Conservation (phyloP, 2,888 invertebrate species). For the Malacosoma neustria region DNA sequence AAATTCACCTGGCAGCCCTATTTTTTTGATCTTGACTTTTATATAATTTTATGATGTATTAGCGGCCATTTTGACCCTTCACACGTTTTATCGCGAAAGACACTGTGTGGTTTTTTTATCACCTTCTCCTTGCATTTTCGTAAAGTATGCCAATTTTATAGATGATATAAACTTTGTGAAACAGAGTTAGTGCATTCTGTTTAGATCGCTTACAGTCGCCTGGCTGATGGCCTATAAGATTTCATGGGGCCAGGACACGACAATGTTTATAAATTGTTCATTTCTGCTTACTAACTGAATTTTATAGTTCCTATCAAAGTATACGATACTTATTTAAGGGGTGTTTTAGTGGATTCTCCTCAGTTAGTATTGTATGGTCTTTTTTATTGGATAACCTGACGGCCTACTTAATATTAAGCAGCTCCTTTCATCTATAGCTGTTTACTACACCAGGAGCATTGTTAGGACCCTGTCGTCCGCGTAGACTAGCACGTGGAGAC, state of each 20-base stretch:
- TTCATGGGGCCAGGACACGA: background rate
- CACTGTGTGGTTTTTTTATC: constrained; percentile 31
- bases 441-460: too few species aligned
- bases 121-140: constrained; percentile 32
- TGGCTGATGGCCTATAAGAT: background rate
- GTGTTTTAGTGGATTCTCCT: too few species aligned
- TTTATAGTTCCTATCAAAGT: too few species aligned
- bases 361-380: too few species aligned
- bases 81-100: constrained; percentile 59
- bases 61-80: constrained; percentile 66
- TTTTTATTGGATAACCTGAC: too few species aligned
- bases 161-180: constrained; percentile 27
- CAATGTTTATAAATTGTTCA: background rate
- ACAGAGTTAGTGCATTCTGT: constrained; percentile 29
- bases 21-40: constrained; percentile 70
- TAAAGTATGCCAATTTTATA: constrained; percentile 41
- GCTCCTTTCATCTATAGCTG: too few species aligned
- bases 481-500: too few species aligned
- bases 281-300: background rate
- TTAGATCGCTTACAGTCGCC: constrained; percentile 8
- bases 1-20: too few species aligned
- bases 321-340: too few species aligned
- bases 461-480: too few species aligned
- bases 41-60: constrained; percentile 74
- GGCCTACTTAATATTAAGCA: too few species aligned